Conservation (phyloP, 2,797 vertebrate genomes). For the Coregonus ussuriensis region DNA sequence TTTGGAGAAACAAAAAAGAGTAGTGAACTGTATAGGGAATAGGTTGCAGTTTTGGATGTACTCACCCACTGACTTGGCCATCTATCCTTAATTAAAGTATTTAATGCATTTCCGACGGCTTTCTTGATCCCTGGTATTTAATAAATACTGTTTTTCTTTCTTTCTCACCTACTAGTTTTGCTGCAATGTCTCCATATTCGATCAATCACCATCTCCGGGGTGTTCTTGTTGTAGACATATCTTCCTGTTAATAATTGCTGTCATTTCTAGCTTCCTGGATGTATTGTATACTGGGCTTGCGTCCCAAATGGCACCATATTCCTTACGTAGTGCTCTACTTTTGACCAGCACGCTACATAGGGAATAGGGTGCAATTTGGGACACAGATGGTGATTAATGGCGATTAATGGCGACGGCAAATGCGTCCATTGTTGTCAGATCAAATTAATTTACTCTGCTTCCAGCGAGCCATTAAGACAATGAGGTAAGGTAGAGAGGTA, state of each 20-base stretch:
- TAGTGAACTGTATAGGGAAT: not conserved
- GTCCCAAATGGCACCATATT: not conserved
- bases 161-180: constrained; percentile 7
- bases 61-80: constrained; percentile 2
- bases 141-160: constrained; percentile 1
- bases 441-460: constrained; percentile 55
- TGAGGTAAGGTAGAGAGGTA: constrained; percentile 29
- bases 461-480: constrained; percentile 49
- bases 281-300: constrained; percentile 37
- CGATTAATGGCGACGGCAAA: constrained; percentile 38
- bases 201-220: constrained; percentile 47
- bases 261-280: constrained; percentile 43
- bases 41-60: not conserved
- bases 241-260: constrained; percentile 54
- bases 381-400: not conserved
- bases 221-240: constrained; percentile 47
- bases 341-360: not conserved
- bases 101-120: constrained; percentile 9
- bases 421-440: constrained; percentile 49
- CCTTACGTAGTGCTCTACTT: not conserved
- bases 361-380: not conserved
- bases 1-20: no score
- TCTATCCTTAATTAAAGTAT: constrained; percentile 27
- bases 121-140: constrained; percentile 21
- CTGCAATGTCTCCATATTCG: constrained; percentile 42